Percentiles rank a stretch among this genome's conserved stretches.
phyloP scores from a whole-genome alignment of 1,140 invertebrate genomes.

The Whitmania pigra region DNA sequence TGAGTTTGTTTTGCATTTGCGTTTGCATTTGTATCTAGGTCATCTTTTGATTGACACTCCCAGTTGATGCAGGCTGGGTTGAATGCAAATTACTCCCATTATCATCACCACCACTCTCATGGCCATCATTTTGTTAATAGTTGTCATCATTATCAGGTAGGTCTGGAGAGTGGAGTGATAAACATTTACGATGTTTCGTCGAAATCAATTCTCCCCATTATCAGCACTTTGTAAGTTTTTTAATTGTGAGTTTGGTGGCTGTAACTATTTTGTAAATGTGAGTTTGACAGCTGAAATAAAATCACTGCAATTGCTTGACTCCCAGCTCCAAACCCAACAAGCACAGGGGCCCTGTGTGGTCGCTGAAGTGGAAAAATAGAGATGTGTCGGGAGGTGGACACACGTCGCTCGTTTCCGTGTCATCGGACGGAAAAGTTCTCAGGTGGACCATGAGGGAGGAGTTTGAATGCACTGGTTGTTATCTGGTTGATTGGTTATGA shows the following conservation, averaged over 20 bases:
- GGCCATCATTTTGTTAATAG: neutral
- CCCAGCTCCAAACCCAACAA: slow-evolving; percentile 25
- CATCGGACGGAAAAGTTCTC: slow-evolving; percentile 39
- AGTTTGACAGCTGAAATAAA: too few relatives aligned
- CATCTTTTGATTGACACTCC: too few relatives aligned
- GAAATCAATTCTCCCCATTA: slow-evolving; percentile 35
- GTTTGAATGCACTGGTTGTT: slow-evolving; percentile 40
- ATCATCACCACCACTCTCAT: neutral
- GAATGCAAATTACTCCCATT: neutral
- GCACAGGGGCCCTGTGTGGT: slow-evolving; percentile 40
- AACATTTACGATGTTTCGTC: slow-evolving; percentile 40
- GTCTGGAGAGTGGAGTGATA: slow-evolving; percentile 40
- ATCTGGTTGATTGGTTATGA: neutral
- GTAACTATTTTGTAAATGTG: too few relatives aligned
- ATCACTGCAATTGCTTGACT: too few relatives aligned
- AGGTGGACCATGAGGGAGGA: slow-evolving; percentile 43
- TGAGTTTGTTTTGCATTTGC: slow-evolving; percentile 27
- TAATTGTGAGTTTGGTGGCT: too few relatives aligned
- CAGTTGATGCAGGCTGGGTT: too few relatives aligned
- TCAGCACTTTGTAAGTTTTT: slow-evolving; percentile 39
- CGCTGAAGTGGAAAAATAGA: slow-evolving; percentile 41
- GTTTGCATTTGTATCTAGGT: too few relatives aligned
- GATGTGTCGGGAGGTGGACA: slow-evolving; percentile 32
- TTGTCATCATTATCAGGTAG: slow-evolving; percentile 32
- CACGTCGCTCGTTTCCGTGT: slow-evolving; percentile 36